These are phyloP conservation scores for Aphidius ervi DNA, from an alignment of 1,140 invertebrate species.

Conservation along the genomic window DNA sequence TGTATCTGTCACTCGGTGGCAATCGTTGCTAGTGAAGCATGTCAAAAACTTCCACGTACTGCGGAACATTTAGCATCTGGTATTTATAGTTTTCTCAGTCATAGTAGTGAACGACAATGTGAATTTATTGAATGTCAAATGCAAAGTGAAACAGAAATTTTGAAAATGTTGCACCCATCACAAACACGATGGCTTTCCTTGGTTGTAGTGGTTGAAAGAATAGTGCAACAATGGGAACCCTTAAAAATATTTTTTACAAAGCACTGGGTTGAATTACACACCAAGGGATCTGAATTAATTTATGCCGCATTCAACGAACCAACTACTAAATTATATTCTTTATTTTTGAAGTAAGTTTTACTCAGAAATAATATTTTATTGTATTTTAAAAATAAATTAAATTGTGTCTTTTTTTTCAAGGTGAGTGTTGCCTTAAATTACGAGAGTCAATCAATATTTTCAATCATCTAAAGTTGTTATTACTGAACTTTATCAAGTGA, in stretches of 20 bases:
- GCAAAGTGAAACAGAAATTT: constrained; percentile 27
- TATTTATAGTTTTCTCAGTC: constrained; percentile 34
- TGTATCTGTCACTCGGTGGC: constrained; percentile 45
- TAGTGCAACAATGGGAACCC: constrained; percentile 25
- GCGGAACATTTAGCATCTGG: constrained; percentile 34
- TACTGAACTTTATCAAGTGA: no score
- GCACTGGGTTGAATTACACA: not conserved
- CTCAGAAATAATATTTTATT: no score
- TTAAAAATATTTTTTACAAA: constrained; percentile 22
- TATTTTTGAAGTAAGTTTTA: constrained; percentile 21
- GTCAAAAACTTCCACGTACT: constrained; percentile 32
- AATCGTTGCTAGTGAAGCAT: constrained; percentile 38
- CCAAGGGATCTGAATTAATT: no score
- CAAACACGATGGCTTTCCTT: constrained; percentile 29
- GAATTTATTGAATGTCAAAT: constrained; percentile 29
- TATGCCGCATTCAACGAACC: constrained; percentile 1
- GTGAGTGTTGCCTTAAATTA: no score
- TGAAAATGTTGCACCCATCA: constrained; percentile 30
- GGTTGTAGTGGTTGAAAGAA: constrained; percentile 19
- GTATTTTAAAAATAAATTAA: no score
- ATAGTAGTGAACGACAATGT: constrained; percentile 31
- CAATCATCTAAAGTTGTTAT: no score
- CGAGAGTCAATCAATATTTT: no score
- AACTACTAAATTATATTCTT: constrained; percentile 8
- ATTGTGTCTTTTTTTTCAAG: no score